Base-by-base conservation (phyloP, 2,888 invertebrate species). In the Plusia festucae region DNA sequence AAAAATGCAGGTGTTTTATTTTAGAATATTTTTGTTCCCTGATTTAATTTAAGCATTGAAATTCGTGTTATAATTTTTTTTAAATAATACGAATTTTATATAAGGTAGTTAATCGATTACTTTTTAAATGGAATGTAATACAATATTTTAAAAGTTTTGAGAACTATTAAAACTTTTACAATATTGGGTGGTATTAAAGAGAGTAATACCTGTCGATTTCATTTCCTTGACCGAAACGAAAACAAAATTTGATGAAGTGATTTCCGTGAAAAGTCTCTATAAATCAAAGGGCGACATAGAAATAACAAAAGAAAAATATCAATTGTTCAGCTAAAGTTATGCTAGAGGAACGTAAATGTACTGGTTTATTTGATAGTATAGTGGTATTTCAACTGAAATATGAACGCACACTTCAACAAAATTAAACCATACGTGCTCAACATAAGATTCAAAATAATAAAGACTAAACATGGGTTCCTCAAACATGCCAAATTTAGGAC, bases 401-500 rank as follows among this genome's bases (percentile, higher is more conserved):
- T 40, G n/a, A 3, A 5, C 4, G 15, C 3, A 40, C 4, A n/a
- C 6, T 15, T 0, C n/a, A 40, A 6, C n/a, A n/a, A 40, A 5
- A 40, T 40, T 4, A 0, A n/a, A n/a, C 40, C 40, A n/a, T 40
- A 40, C 6, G 5, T 40, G 7, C 4, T n/a, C 4, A 13, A 3
- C 11, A 20, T 49, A 49, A 13, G 2, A 9, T 20, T 49, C 1
- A 15, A n/a, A 16, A 18, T 53, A 34, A 16, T 3, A 53, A 30
- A 9, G 15, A 18, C 27, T 55, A 7, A 24, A 24, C 9, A 32
- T 56, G 24, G 24, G 9, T 51, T n/a, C 0, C 13, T 49, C 11
- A 18, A 24, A n/a, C 34, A 54, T 8, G 46, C 3, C 15, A 51
- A 40, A 34, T 68, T 24, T 34, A 44, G 3, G 15, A 34, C 40